A percentile compares a stretch with the other conserved stretches of the same genome.
Conservation (phyloP, 1,140 invertebrate species). For the Venustaconcha ellipsiformis region DNA sequence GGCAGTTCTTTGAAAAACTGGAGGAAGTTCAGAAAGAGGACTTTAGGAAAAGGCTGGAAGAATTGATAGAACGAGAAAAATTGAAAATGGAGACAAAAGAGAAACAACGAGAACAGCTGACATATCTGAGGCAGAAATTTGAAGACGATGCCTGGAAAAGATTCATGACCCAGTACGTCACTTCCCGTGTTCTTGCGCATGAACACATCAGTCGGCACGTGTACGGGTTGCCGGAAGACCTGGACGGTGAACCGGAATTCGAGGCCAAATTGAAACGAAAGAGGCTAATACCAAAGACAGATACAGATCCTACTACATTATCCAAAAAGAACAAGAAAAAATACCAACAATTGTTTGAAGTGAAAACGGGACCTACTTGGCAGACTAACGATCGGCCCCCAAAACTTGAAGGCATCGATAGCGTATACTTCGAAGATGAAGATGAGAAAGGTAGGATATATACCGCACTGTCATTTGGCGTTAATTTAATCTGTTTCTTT, state of each 20-base stretch:
- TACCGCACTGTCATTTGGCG: no score
- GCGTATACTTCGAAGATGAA: slow-evolving; percentile 36
- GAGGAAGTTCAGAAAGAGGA: slow-evolving; percentile 36
- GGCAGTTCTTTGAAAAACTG: slow-evolving; percentile 45
- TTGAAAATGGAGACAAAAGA: slow-evolving; percentile 36
- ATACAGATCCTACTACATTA: slow-evolving; percentile 1
- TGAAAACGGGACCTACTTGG: slow-evolving; percentile 26
- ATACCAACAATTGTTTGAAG: slow-evolving; percentile 42
- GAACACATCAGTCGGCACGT: slow-evolving; percentile 40
- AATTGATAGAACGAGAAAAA: slow-evolving; percentile 27
- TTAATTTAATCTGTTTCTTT: no score
- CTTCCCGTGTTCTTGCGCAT: slow-evolving; percentile 43
- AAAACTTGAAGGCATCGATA: slow-evolving; percentile 56
- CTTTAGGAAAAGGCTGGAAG: slow-evolving; percentile 33
- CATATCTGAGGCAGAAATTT: slow-evolving; percentile 43
- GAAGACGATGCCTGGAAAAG: slow-evolving; percentile 43
- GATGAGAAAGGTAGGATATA: slow-evolving; percentile 41
- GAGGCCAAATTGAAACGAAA: background rate
- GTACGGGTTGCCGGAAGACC: slow-evolving; percentile 50
- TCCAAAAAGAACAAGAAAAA: slow-evolving; percentile 33
- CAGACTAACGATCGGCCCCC: slow-evolving; percentile 26
- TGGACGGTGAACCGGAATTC: background rate
- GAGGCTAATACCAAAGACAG: slow-evolving; percentile 7
- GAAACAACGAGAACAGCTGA: slow-evolving; percentile 45
- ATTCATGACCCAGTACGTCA: slow-evolving; percentile 56